A percentile compares a stretch with the other conserved stretches of the same genome.
These are phyloP conservation scores for Phalacrocorax brasilianus DNA, from an alignment of 2,113 vertebrate genomes.

Conservation along the genomic window DNA sequence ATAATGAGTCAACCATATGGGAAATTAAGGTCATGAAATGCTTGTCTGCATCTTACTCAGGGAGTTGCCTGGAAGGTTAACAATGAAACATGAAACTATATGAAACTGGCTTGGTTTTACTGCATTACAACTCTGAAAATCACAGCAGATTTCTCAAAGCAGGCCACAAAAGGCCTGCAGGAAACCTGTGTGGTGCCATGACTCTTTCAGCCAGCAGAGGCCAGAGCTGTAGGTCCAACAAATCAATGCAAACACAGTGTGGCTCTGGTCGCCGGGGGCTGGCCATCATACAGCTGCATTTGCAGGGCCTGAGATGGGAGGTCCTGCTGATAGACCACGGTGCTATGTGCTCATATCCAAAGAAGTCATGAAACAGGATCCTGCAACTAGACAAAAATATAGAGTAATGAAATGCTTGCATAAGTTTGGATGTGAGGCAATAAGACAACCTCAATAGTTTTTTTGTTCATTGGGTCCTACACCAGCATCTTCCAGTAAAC, in stretches of 20 bases:
- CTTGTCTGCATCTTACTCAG: background rate
- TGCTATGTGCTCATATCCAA: background rate
- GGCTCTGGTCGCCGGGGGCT: background rate
- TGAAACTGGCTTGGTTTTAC: background rate
- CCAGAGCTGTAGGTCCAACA: background rate
- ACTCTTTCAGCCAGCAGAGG: background rate
- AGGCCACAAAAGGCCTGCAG: background rate
- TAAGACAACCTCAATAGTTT: background rate
- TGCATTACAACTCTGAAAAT: background rate
- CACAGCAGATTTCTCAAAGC: constrained; percentile 2
- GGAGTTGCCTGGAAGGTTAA: background rate
- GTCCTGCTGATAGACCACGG: background rate
- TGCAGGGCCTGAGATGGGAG: background rate
- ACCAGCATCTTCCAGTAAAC: constrained; percentile 37
- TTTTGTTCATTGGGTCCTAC: background rate
- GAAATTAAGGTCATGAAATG: background rate
- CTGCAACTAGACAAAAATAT: background rate
- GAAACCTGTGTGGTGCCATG: background rate
- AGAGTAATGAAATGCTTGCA: background rate
- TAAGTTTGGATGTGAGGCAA: background rate
- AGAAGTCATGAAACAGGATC: background rate
- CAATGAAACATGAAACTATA: constrained; percentile 12
- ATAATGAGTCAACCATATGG: constrained; percentile 24
- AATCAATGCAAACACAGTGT: background rate
- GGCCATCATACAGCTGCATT: background rate